A percentile compares a stretch with the other conserved stretches of the same genome.
These are phyloP conservation scores for Reticulitermes lucifugus DNA, from an alignment of 2,888 invertebrate genomes.

Conservation along the genomic window DNA sequence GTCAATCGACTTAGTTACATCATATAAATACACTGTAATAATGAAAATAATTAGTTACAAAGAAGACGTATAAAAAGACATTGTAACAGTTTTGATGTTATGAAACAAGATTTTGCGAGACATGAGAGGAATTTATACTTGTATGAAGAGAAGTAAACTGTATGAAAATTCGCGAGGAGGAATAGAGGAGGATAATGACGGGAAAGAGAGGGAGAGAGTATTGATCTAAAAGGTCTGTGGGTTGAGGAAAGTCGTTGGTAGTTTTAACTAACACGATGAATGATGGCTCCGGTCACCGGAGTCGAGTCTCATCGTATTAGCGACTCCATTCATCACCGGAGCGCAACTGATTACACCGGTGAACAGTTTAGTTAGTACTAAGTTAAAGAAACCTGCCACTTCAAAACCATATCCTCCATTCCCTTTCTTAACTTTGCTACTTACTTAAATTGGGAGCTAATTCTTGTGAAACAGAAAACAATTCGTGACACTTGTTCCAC, in stretches of 20 bases:
- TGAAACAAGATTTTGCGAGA: too few species aligned
- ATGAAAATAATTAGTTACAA: too few species aligned
- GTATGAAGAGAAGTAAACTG: too few species aligned
- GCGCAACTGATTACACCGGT: neutral
- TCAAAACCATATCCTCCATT: neutral
- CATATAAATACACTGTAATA: too few species aligned
- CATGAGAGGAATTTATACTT: too few species aligned
- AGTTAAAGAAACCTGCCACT: neutral
- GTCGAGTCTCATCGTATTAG: conserved; percentile 39
- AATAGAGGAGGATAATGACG: too few species aligned
- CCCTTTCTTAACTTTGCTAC: neutral
- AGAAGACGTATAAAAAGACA: too few species aligned
- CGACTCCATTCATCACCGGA: conserved; percentile 34
- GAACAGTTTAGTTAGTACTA: neutral
- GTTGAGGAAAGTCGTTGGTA: neutral
- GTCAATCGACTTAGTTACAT: too few species aligned
- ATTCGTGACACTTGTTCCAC: neutral
- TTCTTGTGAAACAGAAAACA: neutral
- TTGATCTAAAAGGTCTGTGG: too few species aligned
- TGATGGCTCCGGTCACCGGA: conserved; percentile 39
- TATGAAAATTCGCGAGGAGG: too few species aligned
- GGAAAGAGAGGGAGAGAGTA: too few species aligned
- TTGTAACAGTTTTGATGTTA: too few species aligned
- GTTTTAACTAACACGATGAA: conserved; percentile 37
- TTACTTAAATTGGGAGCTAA: neutral